These are phyloP conservation scores for Xiphophorus maculatus DNA, from an alignment of 2,113 vertebrate species.

Conservation along the genomic window DNA sequence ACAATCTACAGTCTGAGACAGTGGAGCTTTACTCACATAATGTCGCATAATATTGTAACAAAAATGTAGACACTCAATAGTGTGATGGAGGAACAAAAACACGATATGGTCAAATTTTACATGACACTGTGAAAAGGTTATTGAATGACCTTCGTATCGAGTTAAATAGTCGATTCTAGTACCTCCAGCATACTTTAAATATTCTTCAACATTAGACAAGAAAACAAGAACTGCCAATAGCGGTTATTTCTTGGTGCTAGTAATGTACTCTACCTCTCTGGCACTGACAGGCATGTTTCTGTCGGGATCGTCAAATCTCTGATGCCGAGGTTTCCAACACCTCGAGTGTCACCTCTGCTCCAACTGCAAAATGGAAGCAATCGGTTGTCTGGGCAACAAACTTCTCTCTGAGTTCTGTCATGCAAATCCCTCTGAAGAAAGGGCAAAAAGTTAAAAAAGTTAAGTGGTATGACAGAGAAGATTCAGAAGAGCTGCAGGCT, in stretches of 20 bases:
- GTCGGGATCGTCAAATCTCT: constrained; percentile 66
- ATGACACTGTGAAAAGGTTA: neutral
- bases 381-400: constrained; percentile 78
- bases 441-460: constrained; percentile 75
- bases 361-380: constrained; percentile 76
- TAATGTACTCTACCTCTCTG: constrained; percentile 50
- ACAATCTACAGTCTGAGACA: neutral
- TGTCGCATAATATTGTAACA: no score
- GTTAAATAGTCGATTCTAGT: constrained; percentile 34
- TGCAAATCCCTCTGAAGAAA: constrained; percentile 74
- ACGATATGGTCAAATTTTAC: neutral
- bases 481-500: constrained; percentile 55
- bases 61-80: neutral
- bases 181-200: constrained; percentile 25
- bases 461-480: constrained; percentile 53
- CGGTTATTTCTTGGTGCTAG: constrained; percentile 33
- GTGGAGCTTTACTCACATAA: neutral
- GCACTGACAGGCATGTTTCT: constrained; percentile 64
- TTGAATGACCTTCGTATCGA: constrained; percentile 8
- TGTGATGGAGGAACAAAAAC: neutral
- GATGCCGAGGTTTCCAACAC: constrained; percentile 69
- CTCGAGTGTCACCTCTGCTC: constrained; percentile 76
- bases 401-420: constrained; percentile 74
- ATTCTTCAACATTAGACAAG: constrained; percentile 19
- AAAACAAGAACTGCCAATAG: constrained; percentile 34